Conservation (phyloP, 2,888 invertebrate species). For the Zygothrica quintamaculata region DNA sequence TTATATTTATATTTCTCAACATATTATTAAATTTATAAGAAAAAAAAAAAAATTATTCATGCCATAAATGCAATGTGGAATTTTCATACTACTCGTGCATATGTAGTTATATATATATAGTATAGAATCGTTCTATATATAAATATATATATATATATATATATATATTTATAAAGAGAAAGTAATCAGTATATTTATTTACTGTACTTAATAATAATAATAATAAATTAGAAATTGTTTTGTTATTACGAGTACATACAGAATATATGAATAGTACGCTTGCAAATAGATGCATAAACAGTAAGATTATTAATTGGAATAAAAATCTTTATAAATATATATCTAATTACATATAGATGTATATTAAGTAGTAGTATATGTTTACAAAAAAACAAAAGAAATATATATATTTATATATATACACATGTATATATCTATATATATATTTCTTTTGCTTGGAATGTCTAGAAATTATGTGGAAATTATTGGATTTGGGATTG, state of each 20-base stretch:
- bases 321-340: conserved; percentile 60
- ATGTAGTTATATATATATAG: conserved; percentile 58
- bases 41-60: conserved; percentile 31
- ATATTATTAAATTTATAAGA: conserved; percentile 18
- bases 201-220: conserved; percentile 70
- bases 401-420: too few species aligned
- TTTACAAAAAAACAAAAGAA: too few species aligned
- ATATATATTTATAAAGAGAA: too few species aligned
- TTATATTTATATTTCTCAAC: conserved; percentile 18
- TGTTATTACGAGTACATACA: conserved; percentile 59
- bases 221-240: conserved; percentile 74
- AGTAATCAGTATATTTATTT: conserved; percentile 55
- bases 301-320: conserved; percentile 68
- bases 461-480: conserved; percentile 36
- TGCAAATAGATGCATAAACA: conserved; percentile 37
- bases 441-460: conserved; percentile 26
- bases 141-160: too few species aligned
- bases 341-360: conserved; percentile 27
- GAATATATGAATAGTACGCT: conserved; percentile 30
- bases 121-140: conserved; percentile 61
- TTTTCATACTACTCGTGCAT: conserved; percentile 22
- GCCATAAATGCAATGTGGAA: conserved; percentile 35
- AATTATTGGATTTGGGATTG: conserved; percentile 40
- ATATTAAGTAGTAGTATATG: conserved; percentile 3
- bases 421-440: conserved; percentile 27